Percentiles rank a stretch among this genome's conserved stretches.
These are phyloP conservation scores for Parasteatoda lunata DNA, from an alignment of 2,888 invertebrate species.

Conservation along the genomic window DNA sequence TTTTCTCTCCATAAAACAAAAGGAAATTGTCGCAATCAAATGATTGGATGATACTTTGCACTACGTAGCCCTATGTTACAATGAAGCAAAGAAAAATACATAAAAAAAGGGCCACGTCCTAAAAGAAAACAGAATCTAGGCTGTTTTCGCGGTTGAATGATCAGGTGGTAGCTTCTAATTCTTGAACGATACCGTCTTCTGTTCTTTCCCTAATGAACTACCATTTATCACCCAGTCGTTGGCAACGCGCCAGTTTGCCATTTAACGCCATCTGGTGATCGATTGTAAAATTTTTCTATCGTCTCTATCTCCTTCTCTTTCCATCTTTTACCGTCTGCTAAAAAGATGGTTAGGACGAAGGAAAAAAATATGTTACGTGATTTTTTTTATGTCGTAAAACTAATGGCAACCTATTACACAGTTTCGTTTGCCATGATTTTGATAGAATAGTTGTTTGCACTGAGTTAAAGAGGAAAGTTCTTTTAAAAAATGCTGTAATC, in stretches of 20 bases:
- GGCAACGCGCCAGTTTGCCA: constrained; percentile 51
- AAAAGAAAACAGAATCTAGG: constrained; percentile 49
- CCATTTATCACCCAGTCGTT: constrained; percentile 54
- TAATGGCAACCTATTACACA: too few relatives aligned
- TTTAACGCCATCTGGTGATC: constrained; percentile 59
- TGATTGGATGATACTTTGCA: not conserved
- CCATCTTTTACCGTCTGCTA: not conserved
- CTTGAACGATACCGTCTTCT: constrained; percentile 41
- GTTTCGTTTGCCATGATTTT: too few relatives aligned
- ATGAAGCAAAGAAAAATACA: constrained; percentile 11
- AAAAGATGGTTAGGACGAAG: not conserved
- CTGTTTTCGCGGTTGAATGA: constrained; percentile 52
- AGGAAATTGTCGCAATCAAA: not conserved
- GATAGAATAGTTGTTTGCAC: too few relatives aligned
- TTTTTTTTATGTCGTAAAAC: not conserved
- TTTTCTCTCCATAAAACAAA: constrained; percentile 7
- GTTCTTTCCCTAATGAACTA: constrained; percentile 44
- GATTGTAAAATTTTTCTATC: constrained; percentile 39
- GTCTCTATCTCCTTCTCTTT: constrained; percentile 1
- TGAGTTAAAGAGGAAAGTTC: too few relatives aligned
- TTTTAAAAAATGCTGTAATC: too few relatives aligned
- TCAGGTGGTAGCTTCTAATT: constrained; percentile 53
- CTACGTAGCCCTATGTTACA: not conserved
- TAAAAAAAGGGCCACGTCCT: constrained; percentile 16
- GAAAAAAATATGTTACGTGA: not conserved